Percentiles rank a stretch among this genome's conserved stretches.
These are phyloP conservation scores for Mormyrus iriodes DNA, from an alignment of 2,113 vertebrate species.

Conservation along the genomic window DNA sequence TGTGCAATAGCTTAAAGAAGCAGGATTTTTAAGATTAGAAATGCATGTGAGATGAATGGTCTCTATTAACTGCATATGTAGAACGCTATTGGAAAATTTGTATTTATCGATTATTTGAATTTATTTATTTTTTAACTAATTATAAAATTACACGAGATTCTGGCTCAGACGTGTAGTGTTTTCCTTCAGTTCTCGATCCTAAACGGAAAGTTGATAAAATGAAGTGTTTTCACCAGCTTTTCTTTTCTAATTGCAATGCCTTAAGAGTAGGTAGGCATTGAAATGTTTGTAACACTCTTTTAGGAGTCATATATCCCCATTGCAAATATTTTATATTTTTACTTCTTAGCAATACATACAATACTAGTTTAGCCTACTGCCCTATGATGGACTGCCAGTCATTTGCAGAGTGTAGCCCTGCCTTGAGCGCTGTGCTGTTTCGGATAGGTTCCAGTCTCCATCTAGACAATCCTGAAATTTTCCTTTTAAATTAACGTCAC, in stretches of 20 bases:
- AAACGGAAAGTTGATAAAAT: background rate
- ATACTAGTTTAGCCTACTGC: background rate
- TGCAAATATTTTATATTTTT: background rate
- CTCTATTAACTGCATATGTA: background rate
- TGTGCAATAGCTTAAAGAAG: background rate
- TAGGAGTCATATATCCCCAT: background rate
- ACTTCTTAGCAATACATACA: background rate
- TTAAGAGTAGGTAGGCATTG: background rate
- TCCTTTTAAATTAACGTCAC: background rate
- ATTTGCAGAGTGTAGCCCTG: background rate
- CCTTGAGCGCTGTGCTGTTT: background rate
- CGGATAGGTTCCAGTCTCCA: background rate
- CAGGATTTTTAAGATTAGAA: background rate
- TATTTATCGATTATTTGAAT: background rate
- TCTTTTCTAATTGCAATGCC: background rate
- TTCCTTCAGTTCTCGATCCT: background rate
- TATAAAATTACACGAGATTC: background rate
- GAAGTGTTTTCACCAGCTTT: background rate
- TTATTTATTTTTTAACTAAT: background rate
- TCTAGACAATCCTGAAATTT: background rate
- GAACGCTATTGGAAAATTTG: background rate
- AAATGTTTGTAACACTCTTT: background rate
- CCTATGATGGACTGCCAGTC: background rate
- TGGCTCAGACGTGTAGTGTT: background rate
- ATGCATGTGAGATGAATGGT: background rate